Evolutionary conservation across 2,113 vertebrate species (phyloP).

Genomic region (Heterochromis multidens): DNA sequence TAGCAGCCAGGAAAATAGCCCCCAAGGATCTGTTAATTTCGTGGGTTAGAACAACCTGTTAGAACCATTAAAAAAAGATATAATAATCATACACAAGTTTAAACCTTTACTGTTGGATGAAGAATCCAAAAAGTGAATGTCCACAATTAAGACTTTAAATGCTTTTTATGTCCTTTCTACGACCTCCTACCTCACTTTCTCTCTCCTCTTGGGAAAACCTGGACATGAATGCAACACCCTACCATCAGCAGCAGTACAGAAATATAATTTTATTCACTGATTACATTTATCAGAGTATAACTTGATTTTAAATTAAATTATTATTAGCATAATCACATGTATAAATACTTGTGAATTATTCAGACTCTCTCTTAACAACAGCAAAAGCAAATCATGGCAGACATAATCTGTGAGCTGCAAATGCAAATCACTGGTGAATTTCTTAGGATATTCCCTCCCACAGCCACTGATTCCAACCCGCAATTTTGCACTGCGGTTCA

Average conservation of each 20-base stretch:
- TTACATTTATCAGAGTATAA: not conserved
- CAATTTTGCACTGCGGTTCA: not conserved
- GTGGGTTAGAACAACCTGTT: not conserved
- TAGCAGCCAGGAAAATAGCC: too few species aligned
- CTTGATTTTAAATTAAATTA: not conserved
- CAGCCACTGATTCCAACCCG: not conserved
- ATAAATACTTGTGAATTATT: too few species aligned
- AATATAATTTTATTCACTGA: not conserved
- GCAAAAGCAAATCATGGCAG: not conserved
- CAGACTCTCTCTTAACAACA: too few species aligned
- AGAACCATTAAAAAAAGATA: not conserved
- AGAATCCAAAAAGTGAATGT: not conserved
- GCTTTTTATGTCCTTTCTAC: not conserved
- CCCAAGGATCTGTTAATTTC: too few species aligned
- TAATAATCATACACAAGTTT: not conserved
- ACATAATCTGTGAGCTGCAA: not conserved
- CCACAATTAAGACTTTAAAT: not conserved
- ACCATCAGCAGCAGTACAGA: not conserved
- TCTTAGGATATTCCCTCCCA: not conserved
- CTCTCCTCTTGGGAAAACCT: not conserved
- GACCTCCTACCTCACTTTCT: not conserved
- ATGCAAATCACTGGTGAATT: not conserved
- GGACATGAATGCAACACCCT: not conserved
- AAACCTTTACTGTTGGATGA: fast-evolving
- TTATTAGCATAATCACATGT: not conserved